Conservation (phyloP, 2,888 invertebrate species). For the Hypsopygia costalis region DNA sequence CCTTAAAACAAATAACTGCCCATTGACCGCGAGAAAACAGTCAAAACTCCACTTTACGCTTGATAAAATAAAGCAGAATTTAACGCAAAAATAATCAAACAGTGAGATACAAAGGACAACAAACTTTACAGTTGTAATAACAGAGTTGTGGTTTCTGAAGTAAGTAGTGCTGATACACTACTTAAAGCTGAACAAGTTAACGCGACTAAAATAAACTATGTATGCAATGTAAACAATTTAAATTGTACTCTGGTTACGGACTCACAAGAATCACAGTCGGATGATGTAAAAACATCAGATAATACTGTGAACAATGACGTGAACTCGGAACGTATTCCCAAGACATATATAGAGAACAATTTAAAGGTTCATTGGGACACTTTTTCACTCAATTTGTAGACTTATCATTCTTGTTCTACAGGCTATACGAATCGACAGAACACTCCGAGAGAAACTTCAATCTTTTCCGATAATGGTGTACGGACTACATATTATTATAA, state of each 20-base stretch:
- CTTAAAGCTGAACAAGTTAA: constrained; percentile 40
- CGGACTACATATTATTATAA: constrained; percentile 41
- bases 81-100: constrained; percentile 18
- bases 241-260: constrained; percentile 41
- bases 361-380: constrained; percentile 55
- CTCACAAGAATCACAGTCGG: constrained; percentile 43
- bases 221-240: constrained; percentile 38
- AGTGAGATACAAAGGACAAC: constrained; percentile 47
- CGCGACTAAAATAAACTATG: constrained; percentile 42
- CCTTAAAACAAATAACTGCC: constrained; percentile 74
- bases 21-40: constrained; percentile 36
- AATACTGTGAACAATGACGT: constrained; percentile 43
- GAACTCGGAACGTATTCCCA: constrained; percentile 44
- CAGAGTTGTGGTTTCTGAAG: constrained; percentile 64
- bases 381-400: constrained; percentile 60
- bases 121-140: constrained; percentile 60
- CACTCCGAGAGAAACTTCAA: constrained; percentile 35
- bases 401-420: constrained; percentile 41
- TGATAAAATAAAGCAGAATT: constrained; percentile 36
- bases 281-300: constrained; percentile 38
- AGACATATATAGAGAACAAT: constrained; percentile 52
- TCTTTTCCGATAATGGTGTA: constrained; percentile 33
- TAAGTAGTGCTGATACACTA: constrained; percentile 46
- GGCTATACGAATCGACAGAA: constrained; percentile 25
- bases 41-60: constrained; percentile 41